Base-by-base conservation (phyloP, 1,140 invertebrate genomes). In the Ephestia elutella region DNA sequence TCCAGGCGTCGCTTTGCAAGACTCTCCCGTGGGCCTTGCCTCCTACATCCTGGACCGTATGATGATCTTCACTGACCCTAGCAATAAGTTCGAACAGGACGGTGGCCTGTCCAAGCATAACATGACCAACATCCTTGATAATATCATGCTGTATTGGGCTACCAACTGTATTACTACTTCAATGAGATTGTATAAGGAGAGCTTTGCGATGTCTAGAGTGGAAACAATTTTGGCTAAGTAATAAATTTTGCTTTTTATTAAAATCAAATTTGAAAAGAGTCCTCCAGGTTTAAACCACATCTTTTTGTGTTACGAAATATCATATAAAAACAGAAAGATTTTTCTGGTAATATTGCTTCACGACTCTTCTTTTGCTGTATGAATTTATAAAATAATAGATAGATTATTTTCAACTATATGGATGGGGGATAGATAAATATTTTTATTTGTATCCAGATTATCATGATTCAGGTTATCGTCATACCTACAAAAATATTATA, bases 21-120 rank as follows among this genome's bases (percentile, higher is more conserved):
- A 92, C 75, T 92, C 92, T 0, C 94, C 94, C 0, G 80, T 90
- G 3, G 94, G 93, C 0, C 75, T 95, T 1, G 92, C 93, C 13
- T 92, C 92, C 7, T 95, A 95, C 66, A 91, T 95, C 17, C 73
- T 95, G 0, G 94, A 96, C 74, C 95, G 94, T 76, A 94, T 94
- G 68, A 91, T 93, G 1, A 90, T 90, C 0, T 93, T 91, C 79
- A 93, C 93, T 0, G 89, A 93, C 66, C 66, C 63, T 11, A 51
- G 63, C 8, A 89, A 73, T 60, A 77, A 82, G 55, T 57, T 50
- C 56, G 54, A 55, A 2, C 69, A 73, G n/a, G 92, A 94, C 72
- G 93, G 92, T 7, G 92, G 92, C 25, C 73, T 95, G 8, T 80
- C 87, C 0, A 77, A 87, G 0, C 91, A 92, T 64, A 81, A 89